Conservation (phyloP, 2,797 vertebrate genomes). For the Enteromius fasciolatus region DNA sequence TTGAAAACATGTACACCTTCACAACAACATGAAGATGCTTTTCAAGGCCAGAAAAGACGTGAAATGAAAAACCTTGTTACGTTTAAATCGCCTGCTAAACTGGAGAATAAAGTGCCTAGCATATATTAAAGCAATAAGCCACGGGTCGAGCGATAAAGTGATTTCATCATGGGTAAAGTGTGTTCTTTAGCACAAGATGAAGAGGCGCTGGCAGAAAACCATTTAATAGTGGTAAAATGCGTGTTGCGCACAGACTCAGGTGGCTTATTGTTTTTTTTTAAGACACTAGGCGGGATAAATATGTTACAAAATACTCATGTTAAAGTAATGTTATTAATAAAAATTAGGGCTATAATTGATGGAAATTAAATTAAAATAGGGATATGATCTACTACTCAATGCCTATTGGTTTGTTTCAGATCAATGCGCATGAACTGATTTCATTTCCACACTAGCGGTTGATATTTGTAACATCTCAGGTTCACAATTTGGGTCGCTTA, state of each 20-base stretch:
- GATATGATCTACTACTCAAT: too few relatives aligned
- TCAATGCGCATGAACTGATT: not conserved
- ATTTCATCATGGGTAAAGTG: not conserved
- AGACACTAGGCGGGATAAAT: not conserved
- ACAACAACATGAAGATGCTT: constrained; percentile 29
- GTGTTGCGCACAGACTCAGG: not conserved
- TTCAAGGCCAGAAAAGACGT: constrained; percentile 15
- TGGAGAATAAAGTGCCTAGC: constrained; percentile 21
- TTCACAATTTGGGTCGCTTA: not conserved
- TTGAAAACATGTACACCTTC: constrained; percentile 16
- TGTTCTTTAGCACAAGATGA: constrained; percentile 14
- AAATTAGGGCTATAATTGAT: not conserved
- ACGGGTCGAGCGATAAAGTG: constrained; percentile 3
- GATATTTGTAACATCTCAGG: not conserved
- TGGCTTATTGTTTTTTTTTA: constrained; percentile 6
- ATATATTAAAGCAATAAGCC: constrained; percentile 36
- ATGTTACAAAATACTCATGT: not conserved
- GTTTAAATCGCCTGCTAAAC: constrained; percentile 13
- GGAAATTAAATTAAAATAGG: not conserved
- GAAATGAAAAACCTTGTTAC: constrained; percentile 27
- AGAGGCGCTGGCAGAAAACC: not conserved
- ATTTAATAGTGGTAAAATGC: constrained; percentile 2
- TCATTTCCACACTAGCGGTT: not conserved
- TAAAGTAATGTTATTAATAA: not conserved
- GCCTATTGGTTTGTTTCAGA: not conserved